These are phyloP conservation scores for Agrotis puta DNA, from an alignment of 2,888 invertebrate species.

Conservation along the genomic window DNA sequence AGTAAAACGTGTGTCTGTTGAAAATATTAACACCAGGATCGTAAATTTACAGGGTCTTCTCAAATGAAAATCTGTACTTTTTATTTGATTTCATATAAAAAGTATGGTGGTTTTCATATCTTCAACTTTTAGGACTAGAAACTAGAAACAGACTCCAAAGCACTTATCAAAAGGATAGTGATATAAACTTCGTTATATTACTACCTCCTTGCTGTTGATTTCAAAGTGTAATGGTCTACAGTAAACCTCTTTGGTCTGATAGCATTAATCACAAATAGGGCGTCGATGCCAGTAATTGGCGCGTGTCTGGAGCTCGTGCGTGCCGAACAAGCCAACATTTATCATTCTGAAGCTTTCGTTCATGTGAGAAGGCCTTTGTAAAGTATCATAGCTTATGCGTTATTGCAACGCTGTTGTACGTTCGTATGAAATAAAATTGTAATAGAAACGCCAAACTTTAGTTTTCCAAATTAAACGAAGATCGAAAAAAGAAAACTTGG, in stretches of 20 bases:
- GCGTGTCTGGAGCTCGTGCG: conserved; percentile 51
- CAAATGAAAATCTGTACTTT: not conserved
- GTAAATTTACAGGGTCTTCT: not conserved
- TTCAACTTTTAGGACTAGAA: not conserved
- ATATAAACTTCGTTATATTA: no score
- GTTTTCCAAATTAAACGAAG: no score
- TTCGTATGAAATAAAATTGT: no score
- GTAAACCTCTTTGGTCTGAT: conserved; percentile 4
- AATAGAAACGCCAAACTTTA: no score
- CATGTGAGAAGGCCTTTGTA: conserved; percentile 3
- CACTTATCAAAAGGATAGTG: not conserved
- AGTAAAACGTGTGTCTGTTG: not conserved
- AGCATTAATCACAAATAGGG: conserved; percentile 47
- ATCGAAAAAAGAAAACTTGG: no score
- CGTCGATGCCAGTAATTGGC: conserved; percentile 43
- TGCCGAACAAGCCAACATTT: conserved; percentile 38
- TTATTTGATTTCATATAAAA: not conserved
- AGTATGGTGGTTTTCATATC: not conserved
- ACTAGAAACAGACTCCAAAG: not conserved
- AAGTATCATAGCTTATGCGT: not conserved
- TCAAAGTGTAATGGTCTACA: conserved; percentile 1
- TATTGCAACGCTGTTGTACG: no score
- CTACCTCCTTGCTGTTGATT: not conserved
- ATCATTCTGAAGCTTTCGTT: conserved; percentile 39
- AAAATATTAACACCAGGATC: not conserved